Evolutionary conservation across 2,797 vertebrate species (phyloP).

Genomic region (Notolabrus celidotus): DNA sequence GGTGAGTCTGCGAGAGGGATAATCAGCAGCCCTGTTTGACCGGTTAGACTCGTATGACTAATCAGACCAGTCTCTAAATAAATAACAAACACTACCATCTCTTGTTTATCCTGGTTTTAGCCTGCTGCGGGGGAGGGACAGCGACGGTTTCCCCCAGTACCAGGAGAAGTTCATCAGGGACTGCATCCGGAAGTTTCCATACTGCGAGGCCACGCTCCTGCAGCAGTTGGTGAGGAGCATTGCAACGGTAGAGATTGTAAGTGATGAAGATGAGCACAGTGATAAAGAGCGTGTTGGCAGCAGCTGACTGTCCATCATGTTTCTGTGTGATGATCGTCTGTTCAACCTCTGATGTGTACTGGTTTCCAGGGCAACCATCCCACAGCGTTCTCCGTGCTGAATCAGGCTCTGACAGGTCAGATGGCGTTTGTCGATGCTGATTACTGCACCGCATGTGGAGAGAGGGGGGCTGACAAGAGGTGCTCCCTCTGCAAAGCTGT

Average conservation of each 20-base stretch:
- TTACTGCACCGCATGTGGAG: conserved; percentile 90
- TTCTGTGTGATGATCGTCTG: neutral
- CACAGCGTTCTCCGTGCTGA: conserved; percentile 89
- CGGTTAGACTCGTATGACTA: neutral
- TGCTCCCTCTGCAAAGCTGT: conserved; percentile 92
- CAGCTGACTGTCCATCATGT: too few species aligned
- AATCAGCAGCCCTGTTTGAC: neutral
- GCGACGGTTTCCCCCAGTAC: conserved; percentile 88
- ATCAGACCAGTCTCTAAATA: neutral
- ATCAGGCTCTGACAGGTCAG: conserved; percentile 91
- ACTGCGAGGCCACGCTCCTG: conserved; percentile 90
- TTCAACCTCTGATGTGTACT: neutral
- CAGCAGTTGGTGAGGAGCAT: conserved; percentile 92
- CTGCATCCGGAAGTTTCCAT: conserved; percentile 91
- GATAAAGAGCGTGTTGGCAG: neutral
- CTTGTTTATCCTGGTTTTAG: conserved; percentile 42
- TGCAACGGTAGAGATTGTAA: conserved; percentile 91
- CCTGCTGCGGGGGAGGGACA: conserved; percentile 89
- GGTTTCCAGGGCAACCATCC: conserved; percentile 88
- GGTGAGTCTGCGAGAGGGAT: conserved; percentile 66
- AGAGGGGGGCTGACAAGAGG: conserved; percentile 88
- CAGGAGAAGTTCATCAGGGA: conserved; percentile 91
- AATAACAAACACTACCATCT: neutral
- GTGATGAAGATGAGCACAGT: conserved; percentile 49
- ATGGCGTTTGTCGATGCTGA: conserved; percentile 89